Conservation (phyloP, 2,797 vertebrate species). For the Acridotheres tristis region DNA sequence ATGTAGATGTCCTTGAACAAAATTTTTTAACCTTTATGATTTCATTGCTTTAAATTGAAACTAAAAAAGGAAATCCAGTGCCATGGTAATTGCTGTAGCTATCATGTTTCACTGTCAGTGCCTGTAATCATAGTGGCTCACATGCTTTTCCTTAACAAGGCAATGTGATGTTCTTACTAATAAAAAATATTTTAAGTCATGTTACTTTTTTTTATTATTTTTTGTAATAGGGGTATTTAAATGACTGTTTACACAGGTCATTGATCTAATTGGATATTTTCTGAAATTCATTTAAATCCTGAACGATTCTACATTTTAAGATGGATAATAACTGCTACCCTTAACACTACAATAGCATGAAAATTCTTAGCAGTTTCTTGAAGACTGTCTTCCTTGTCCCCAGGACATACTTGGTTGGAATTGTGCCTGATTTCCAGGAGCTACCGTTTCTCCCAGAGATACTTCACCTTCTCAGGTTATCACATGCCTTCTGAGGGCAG, state of each 20-base stretch:
- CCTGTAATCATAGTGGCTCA: not conserved
- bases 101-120: rapidly evolving
- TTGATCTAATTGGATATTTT: not conserved
- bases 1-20: not conserved
- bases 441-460: not conserved
- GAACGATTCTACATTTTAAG: not conserved
- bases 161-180: not conserved
- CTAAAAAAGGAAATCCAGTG: not conserved
- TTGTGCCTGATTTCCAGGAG: not conserved
- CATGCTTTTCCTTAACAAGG: not conserved
- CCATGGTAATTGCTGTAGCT: not conserved
- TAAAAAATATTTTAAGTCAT: not conserved
- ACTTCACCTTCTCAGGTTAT: not conserved
- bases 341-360: not conserved
- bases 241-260: not conserved
- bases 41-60: not conserved
- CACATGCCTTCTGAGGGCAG: not conserved
- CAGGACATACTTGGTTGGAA: not conserved
- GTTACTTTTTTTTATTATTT: not conserved
- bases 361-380: not conserved
- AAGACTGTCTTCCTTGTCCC: not conserved
- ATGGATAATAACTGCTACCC: not conserved
- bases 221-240: not conserved
- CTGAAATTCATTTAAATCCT: not conserved
- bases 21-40: not conserved